A percentile compares a stretch with the other conserved stretches of the same genome.
Evolutionary conservation across 2,888 invertebrate genomes (phyloP).

Genomic region (Mactromeris polynyma): DNA sequence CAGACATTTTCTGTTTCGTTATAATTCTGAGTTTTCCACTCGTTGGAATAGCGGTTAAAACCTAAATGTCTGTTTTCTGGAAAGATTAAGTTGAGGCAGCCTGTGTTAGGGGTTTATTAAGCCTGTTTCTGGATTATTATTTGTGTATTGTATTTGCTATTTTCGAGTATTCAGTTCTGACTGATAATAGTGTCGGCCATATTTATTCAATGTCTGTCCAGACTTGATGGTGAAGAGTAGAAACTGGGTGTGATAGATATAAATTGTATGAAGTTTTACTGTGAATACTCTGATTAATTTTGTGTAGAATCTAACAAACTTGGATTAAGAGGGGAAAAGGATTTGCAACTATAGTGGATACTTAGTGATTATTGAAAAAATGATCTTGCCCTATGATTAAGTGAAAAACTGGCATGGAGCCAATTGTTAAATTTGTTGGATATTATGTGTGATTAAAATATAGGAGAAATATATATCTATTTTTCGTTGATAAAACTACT

Average conservation of each 20-base stretch:
- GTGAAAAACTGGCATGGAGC: slow-evolving; percentile 22
- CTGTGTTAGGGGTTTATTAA: not conserved
- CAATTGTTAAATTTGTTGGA: slow-evolving; percentile 23
- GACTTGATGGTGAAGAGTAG: not conserved
- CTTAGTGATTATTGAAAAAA: slow-evolving; percentile 1
- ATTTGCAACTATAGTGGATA: not conserved
- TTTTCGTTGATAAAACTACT: not conserved
- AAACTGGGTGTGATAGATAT: slow-evolving; percentile 7
- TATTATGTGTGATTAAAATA: not conserved
- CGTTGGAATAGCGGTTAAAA: not conserved
- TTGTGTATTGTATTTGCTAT: not conserved
- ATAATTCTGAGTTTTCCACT: not conserved
- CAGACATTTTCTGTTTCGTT: slow-evolving; percentile 46
- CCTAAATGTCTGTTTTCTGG: not conserved
- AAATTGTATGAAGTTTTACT: not conserved
- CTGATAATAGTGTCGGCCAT: slow-evolving; percentile 2
- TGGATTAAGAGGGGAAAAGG: not conserved
- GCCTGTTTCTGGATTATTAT: not conserved
- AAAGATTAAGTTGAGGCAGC: not conserved
- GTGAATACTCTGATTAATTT: not conserved
- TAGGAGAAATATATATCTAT: not conserved
- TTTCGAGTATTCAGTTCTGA: not conserved
- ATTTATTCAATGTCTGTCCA: slow-evolving; percentile 10
- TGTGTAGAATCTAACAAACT: not conserved
- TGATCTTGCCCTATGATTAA: slow-evolving; percentile 9